phyloP scores from a whole-genome alignment of 2,797 vertebrate genomes.

The Tapera naevia region DNA sequence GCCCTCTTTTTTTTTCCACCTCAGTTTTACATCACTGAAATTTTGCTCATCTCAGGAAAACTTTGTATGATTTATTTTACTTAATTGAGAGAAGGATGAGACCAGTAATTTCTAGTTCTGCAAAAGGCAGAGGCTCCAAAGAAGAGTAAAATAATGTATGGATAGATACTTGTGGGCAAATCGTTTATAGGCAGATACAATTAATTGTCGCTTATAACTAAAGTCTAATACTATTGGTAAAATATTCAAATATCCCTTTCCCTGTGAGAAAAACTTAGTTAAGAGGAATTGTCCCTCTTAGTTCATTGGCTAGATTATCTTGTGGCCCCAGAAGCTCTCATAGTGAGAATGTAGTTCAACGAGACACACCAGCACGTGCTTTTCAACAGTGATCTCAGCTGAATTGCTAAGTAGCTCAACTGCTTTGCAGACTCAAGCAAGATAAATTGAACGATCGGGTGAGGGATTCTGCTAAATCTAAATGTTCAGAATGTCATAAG shows the following conservation, averaged over 20 bases:
- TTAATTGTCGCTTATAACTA: neutral
- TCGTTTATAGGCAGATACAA: neutral
- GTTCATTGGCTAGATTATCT: neutral
- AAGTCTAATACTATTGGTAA: neutral
- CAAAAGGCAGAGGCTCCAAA: neutral
- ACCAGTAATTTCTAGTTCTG: neutral
- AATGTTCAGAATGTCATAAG: neutral
- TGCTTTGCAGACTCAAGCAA: neutral
- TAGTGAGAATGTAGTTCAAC: neutral
- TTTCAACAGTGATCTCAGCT: neutral
- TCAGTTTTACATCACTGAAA: neutral
- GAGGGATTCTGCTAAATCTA: conserved; percentile 16
- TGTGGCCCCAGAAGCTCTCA: neutral
- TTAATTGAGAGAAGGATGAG: neutral
- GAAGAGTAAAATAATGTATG: neutral
- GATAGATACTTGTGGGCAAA: neutral
- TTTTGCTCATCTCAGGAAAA: neutral
- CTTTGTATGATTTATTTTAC: neutral
- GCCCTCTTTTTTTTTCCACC: neutral
- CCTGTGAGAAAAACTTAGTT: neutral
- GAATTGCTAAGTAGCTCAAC: conserved; percentile 16
- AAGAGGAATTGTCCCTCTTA: neutral
- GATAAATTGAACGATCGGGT: conserved; percentile 22
- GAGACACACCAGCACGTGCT: neutral
- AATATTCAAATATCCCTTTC: neutral